phyloP scores from a whole-genome alignment of 1,140 invertebrate genomes.

The Neotoxoptera formosana region DNA sequence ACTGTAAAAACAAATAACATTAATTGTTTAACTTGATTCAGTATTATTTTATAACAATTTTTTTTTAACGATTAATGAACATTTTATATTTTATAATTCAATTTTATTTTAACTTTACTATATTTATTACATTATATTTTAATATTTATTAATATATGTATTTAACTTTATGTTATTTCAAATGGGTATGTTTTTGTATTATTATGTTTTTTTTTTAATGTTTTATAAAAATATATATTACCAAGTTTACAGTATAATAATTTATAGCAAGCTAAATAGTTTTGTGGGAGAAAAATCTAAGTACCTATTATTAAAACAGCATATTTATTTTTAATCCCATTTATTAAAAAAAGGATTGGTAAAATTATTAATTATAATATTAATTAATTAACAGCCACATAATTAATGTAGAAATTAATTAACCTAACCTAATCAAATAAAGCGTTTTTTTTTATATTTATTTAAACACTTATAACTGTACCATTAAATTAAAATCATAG shows the following conservation, averaged over 20 bases:
- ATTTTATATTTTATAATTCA: not conserved
- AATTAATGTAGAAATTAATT: too few species aligned
- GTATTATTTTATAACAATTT: slow-evolving; percentile 10
- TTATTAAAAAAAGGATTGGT: too few species aligned
- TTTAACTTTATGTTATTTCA: not conserved
- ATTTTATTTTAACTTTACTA: too few species aligned
- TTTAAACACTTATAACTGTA: too few species aligned
- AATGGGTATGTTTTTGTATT: slow-evolving; percentile 18
- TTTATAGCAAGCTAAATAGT: not conserved
- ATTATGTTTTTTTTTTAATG: not conserved
- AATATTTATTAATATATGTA: not conserved
- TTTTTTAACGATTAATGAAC: not conserved
- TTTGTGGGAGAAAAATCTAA: not conserved
- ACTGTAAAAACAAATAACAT: not conserved
- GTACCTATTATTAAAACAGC: too few species aligned
- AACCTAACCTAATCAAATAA: too few species aligned
- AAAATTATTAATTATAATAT: too few species aligned
- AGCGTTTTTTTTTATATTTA: too few species aligned
- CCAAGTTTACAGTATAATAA: not conserved
- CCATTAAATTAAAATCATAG: too few species aligned
- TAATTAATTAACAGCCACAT: too few species aligned
- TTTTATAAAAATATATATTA: not conserved
- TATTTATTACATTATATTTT: too few species aligned
- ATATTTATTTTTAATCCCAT: too few species aligned
- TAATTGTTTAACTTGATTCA: not conserved